Percentiles rank a stretch among this genome's conserved stretches.
phyloP scores from a whole-genome alignment of 2,888 invertebrate genomes.

The Pyrocoelia pectoralis region DNA sequence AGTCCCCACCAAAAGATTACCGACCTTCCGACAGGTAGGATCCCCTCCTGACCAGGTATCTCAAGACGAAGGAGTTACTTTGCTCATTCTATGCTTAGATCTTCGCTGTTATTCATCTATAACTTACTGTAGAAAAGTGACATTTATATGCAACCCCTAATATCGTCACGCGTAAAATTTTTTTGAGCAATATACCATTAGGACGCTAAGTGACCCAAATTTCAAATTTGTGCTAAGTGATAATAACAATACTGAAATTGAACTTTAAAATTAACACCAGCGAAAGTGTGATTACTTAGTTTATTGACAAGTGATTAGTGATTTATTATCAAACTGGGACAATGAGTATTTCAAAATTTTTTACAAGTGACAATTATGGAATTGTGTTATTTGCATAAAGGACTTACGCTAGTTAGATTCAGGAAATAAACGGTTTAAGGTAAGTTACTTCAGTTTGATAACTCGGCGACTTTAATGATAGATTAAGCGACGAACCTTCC shows the following conservation, averaged over 20 bases:
- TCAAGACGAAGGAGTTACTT: slow-evolving; percentile 55
- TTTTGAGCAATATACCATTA: slow-evolving; percentile 29
- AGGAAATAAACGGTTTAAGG: slow-evolving; percentile 21
- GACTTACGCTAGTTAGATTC: slow-evolving; percentile 1
- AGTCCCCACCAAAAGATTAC: slow-evolving; percentile 42
- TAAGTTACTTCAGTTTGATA: slow-evolving; percentile 5
- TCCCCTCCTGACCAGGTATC: slow-evolving; percentile 53
- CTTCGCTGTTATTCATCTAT: slow-evolving; percentile 42
- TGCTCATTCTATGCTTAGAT: slow-evolving; percentile 55
- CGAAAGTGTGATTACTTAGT: slow-evolving; percentile 52
- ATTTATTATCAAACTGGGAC: slow-evolving; percentile 40
- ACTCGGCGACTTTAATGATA: slow-evolving; percentile 22
- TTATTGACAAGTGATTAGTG: slow-evolving; percentile 46
- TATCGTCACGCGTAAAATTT: slow-evolving; percentile 7
- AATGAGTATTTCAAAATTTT: slow-evolving; percentile 18
- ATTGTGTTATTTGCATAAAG: slow-evolving; percentile 3
- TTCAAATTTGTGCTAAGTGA: slow-evolving; percentile 46
- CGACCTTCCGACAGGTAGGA: slow-evolving; percentile 55
- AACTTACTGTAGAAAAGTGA: slow-evolving; percentile 30
- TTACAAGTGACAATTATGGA: slow-evolving; percentile 26
- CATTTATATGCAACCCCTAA: slow-evolving; percentile 23
- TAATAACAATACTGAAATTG: slow-evolving; percentile 46
- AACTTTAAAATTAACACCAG: slow-evolving; percentile 56
- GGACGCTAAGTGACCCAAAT: slow-evolving; percentile 43
- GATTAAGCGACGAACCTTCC: slow-evolving; percentile 20